Conservation (phyloP, 2,797 vertebrate genomes). For the Paedocypris micromegethes region DNA sequence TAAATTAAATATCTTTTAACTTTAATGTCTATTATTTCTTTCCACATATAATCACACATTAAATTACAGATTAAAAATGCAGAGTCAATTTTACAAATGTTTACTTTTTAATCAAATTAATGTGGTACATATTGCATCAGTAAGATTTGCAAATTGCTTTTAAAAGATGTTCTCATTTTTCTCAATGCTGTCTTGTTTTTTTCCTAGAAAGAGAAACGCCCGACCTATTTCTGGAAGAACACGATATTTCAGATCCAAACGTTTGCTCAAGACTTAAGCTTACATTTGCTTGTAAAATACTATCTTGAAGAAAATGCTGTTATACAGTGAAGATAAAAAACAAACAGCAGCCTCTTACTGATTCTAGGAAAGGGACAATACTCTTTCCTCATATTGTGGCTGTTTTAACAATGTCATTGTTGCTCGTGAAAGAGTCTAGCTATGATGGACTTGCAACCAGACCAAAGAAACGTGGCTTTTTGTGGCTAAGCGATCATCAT, state of each 20-base stretch:
- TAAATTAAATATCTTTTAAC: too few species aligned
- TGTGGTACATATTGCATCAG: not conserved
- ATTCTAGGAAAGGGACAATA: slow-evolving; percentile 7
- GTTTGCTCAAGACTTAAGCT: not conserved
- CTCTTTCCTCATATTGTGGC: not conserved
- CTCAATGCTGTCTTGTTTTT: not conserved
- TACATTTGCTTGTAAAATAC: not conserved
- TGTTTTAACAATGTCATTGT: slow-evolving; percentile 35
- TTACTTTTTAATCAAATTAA: not conserved
- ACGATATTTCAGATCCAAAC: not conserved
- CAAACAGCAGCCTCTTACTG: not conserved
- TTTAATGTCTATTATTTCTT: too few species aligned
- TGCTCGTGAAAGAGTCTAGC: slow-evolving; percentile 13
- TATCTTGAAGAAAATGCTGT: not conserved
- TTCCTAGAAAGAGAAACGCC: slow-evolving; percentile 18
- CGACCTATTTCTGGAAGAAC: not conserved
- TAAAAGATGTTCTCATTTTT: not conserved
- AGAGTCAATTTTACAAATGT: too few species aligned
- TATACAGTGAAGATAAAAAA: not conserved
- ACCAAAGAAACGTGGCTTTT: slow-evolving; percentile 36
- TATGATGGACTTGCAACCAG: slow-evolving; percentile 36
- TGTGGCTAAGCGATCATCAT: slow-evolving; percentile 31
- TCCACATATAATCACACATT: too few species aligned
- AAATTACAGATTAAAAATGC: too few species aligned
- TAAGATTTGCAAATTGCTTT: not conserved